phyloP scores from a whole-genome alignment of 2,797 vertebrate genomes.

The Momotus momota region DNA sequence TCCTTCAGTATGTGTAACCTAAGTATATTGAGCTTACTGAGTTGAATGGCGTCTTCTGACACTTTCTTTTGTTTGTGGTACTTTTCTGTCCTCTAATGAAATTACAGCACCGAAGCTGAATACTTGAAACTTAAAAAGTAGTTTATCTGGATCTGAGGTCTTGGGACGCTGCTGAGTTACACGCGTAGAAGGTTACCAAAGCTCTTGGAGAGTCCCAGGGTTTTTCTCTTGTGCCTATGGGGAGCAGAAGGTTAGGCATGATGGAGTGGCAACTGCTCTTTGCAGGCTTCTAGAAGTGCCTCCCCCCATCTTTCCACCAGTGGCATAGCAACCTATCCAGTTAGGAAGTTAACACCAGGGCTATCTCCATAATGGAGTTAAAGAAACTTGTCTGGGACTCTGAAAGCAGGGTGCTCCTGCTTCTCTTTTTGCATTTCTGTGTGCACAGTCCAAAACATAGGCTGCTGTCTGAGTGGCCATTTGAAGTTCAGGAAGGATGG shows the following conservation, averaged over 20 bases:
- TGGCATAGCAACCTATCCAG: background rate
- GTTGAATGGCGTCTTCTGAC: background rate
- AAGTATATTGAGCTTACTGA: background rate
- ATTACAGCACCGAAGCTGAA: background rate
- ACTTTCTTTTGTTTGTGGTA: background rate
- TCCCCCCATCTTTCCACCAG: background rate
- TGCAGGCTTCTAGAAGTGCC: background rate
- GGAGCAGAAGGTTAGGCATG: background rate
- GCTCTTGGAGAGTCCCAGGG: background rate
- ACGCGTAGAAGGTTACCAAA: background rate
- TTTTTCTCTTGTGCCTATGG: background rate
- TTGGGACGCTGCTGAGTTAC: background rate
- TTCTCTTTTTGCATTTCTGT: background rate
- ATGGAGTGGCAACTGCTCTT: background rate
- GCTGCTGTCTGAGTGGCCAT: background rate
- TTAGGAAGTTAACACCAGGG: background rate
- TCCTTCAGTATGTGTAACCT: background rate
- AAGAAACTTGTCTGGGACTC: background rate
- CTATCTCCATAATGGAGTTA: background rate
- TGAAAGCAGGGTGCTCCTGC: background rate
- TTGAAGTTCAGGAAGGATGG: background rate
- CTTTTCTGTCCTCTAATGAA: background rate
- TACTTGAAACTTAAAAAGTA: background rate
- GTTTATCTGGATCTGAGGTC: background rate
- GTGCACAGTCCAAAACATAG: background rate